A percentile compares a stretch with the other conserved stretches of the same genome.
These are phyloP conservation scores for Chrysogorgia sp. DNA, from an alignment of 92 coral and sea anemone genomes.

Conservation along the genomic window DNA sequence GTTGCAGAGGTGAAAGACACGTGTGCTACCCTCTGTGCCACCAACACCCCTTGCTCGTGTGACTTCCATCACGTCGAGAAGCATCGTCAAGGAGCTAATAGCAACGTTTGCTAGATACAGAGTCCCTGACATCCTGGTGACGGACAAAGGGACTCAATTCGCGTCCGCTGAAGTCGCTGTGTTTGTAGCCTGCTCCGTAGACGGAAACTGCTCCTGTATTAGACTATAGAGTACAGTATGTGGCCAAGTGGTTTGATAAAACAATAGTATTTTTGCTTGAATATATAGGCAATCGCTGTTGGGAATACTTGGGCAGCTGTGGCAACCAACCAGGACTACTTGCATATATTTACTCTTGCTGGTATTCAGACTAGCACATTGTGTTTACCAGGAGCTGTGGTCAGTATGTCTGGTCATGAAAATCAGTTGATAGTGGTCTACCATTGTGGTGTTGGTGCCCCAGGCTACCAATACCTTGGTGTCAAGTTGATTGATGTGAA, in stretches of 20 bases:
- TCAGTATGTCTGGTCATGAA: conserved; percentile 80
- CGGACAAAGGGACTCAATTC: too few relatives aligned
- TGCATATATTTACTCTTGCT: conserved; percentile 84
- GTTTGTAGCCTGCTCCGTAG: too few relatives aligned
- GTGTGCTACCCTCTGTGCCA: too few relatives aligned
- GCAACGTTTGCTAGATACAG: too few relatives aligned
- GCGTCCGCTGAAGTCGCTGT: too few relatives aligned
- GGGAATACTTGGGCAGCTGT: conserved; percentile 85
- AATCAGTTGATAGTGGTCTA: conserved; percentile 71
- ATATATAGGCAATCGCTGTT: conserved; percentile 72
- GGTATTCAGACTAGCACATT: conserved; percentile 83
- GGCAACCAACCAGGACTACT: conserved; percentile 76
- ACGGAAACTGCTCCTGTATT: too few relatives aligned
- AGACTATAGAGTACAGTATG: not conserved
- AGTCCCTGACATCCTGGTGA: too few relatives aligned
- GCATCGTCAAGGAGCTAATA: too few relatives aligned
- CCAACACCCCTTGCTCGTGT: too few relatives aligned
- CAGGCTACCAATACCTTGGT: conserved; percentile 86
- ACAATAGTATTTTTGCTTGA: not conserved
- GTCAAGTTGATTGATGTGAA: conserved; percentile 76
- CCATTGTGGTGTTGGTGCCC: conserved; percentile 82
- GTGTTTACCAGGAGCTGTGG: conserved; percentile 87
- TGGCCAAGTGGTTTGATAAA: not conserved
- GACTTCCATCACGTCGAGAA: too few relatives aligned
- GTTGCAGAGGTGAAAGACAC: too few relatives aligned